Base-by-base conservation (phyloP, 1,140 invertebrate species). In the Calliphora vicina region DNA sequence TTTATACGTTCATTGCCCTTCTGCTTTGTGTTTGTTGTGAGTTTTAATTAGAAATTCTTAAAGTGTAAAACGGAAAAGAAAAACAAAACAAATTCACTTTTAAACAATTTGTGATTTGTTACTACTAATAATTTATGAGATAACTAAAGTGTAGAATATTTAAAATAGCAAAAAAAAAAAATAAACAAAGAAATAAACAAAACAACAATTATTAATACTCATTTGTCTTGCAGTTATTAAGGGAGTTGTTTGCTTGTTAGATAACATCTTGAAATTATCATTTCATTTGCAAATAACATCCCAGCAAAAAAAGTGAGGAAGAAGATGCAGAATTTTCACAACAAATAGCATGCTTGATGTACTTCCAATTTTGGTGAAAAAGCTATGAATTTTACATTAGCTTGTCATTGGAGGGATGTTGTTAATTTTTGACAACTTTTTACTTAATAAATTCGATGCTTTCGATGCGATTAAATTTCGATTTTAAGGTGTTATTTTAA, bases 1-100 rank as follows among this genome's bases (percentile, higher is more conserved):
- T 57, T 57, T 57, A 57, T 57, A 67, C 61, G 61, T 67, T 67
- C 61, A 67, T 67, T 67, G 61, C 61, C 61, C 61, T 67, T 67
- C 20, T 67, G 3, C 23, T 23, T 67, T 67, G 4, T 67, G n/a
- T 67, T 67, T 67, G 6, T 57, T 67, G 3, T n/a, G 50, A n/a
- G n/a, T 57, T 67, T 23, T 67, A 25, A 67, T 67, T 67, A 23
- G 23, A 67, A 20, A 67, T 67, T 67, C 20, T 67, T 17, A 50
- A 50, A 23, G n/a, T 67, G 50, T 17, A 57, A 57, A 57, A 57
- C n/a, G n/a, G 35, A 57, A 17, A 57, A 57, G 1, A 57, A 57
- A 6, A 57, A n/a, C 15, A n/a, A 57, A 57, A 23, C 23, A 50
- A 50, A 50, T 50, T 50, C 45, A 50, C 45, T 50, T 50, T 50